Evolutionary conservation across 2,797 vertebrate species (phyloP).

Genomic region (Alosa sapidissima): DNA sequence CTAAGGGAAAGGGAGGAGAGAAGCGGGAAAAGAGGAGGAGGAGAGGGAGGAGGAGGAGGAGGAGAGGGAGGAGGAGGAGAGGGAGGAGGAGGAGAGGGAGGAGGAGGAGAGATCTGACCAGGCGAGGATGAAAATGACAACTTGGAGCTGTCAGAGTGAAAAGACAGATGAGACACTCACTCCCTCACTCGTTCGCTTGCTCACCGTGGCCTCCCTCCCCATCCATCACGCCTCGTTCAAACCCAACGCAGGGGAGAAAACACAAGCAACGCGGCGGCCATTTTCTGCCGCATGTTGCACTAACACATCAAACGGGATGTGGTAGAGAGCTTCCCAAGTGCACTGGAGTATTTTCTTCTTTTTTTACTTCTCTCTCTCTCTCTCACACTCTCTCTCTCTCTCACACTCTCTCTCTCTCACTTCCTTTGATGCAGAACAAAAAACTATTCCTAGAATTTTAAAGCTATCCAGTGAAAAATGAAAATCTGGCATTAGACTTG

Average conservation of each 20-base stretch:
- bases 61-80: constrained; percentile 36
- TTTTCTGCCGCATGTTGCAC: constrained; percentile 42
- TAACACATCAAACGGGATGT: neutral
- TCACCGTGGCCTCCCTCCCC: constrained; percentile 46
- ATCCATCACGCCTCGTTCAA: constrained; percentile 59
- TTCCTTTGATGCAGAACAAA: constrained; percentile 52
- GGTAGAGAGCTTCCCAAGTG: neutral
- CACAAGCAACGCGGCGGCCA: constrained; percentile 56
- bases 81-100: constrained; percentile 41
- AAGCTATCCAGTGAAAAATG: constrained; percentile 49
- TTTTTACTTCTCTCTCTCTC: constrained; percentile 22
- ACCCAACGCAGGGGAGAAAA: constrained; percentile 58
- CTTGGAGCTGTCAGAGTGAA: constrained; percentile 47
- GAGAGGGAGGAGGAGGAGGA: constrained; percentile 28
- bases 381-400: neutral
- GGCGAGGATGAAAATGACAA: constrained; percentile 60
- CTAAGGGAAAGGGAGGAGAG: constrained; percentile 29
- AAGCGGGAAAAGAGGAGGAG: neutral
- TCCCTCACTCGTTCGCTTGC: constrained; percentile 24
- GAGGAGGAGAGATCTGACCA: constrained; percentile 51
- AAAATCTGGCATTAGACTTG: constrained; percentile 55
- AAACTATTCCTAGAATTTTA: constrained; percentile 57
- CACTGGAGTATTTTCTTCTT: neutral
- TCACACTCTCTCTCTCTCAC: neutral
- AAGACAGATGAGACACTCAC: constrained; percentile 58